Evolutionary conservation across 2,888 invertebrate genomes (phyloP).

Genomic region (Agrypnus murinus): DNA sequence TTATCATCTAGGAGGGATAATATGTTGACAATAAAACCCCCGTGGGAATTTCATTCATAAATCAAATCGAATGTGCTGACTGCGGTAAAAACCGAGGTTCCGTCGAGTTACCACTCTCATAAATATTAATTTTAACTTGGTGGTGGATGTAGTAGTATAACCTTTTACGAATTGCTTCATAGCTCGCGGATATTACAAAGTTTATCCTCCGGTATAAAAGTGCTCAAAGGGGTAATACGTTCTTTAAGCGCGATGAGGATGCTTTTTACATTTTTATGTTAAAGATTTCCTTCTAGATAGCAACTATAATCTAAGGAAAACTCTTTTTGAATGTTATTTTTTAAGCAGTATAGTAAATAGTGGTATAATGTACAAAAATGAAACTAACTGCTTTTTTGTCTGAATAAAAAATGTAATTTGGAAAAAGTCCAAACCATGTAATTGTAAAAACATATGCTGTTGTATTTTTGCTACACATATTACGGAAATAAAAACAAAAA

Average conservation of each 20-base stretch:
- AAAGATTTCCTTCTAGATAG: no score
- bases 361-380: neutral
- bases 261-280: no score
- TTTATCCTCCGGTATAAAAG: slow-evolving; percentile 42
- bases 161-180: slow-evolving; percentile 50
- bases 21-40: slow-evolving; percentile 61
- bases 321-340: no score
- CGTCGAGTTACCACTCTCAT: slow-evolving; percentile 50
- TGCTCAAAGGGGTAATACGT: slow-evolving; percentile 28
- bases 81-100: slow-evolving; percentile 52
- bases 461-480: neutral
- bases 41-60: slow-evolving; percentile 57
- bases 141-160: slow-evolving; percentile 33
- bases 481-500: neutral
- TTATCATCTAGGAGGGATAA: slow-evolving; percentile 52
- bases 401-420: slow-evolving; percentile 21
- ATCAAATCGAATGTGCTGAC: slow-evolving; percentile 56
- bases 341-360: no score
- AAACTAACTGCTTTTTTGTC: neutral
- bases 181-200: slow-evolving; percentile 46
- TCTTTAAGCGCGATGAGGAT: slow-evolving; percentile 8
- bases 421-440: slow-evolving; percentile 26
- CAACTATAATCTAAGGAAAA: no score
- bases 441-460: slow-evolving; percentile 13
- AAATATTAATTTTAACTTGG: slow-evolving; percentile 53